phyloP scores from a whole-genome alignment of 1,140 invertebrate species.

The Harpegnathos saltator region DNA sequence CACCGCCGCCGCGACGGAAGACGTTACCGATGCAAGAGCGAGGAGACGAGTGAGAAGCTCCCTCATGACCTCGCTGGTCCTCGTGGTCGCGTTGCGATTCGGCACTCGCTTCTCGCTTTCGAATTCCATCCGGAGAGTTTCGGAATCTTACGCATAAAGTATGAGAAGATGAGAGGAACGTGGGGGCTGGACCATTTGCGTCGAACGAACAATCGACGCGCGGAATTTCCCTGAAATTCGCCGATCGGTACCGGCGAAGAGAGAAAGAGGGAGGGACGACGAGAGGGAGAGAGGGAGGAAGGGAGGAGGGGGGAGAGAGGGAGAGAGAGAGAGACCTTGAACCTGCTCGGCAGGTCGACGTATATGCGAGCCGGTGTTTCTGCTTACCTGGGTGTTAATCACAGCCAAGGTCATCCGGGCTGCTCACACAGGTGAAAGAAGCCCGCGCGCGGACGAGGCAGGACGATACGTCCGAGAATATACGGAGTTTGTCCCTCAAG shows the following conservation, averaged over 20 bases:
- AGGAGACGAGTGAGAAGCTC: no score
- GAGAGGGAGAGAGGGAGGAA: no score
- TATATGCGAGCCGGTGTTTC: conserved; percentile 71
- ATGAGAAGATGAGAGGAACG: no score
- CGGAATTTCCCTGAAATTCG: conserved; percentile 40
- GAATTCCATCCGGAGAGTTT: neutral
- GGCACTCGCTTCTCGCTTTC: no score
- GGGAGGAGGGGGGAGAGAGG: no score
- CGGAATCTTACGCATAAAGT: no score
- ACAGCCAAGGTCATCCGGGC: conserved; percentile 68
- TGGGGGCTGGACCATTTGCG: no score
- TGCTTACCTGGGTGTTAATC: conserved; percentile 73
- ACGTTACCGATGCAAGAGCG: conserved; percentile 15
- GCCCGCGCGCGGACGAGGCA: neutral
- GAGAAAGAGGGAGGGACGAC: no score
- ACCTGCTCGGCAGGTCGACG: conserved; percentile 70
- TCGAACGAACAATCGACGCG: neutral
- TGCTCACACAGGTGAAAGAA: conserved; percentile 63
- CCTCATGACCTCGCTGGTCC: no score
- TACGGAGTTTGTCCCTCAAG: conserved; percentile 74
- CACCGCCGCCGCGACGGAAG: no score
- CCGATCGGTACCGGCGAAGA: conserved; percentile 39
- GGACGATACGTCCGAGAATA: conserved; percentile 48
- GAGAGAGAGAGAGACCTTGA: conserved; percentile 75
- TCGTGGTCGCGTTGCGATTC: no score